Conservation (phyloP, 2,797 vertebrate genomes). For the Acanthurus leucopareius region DNA sequence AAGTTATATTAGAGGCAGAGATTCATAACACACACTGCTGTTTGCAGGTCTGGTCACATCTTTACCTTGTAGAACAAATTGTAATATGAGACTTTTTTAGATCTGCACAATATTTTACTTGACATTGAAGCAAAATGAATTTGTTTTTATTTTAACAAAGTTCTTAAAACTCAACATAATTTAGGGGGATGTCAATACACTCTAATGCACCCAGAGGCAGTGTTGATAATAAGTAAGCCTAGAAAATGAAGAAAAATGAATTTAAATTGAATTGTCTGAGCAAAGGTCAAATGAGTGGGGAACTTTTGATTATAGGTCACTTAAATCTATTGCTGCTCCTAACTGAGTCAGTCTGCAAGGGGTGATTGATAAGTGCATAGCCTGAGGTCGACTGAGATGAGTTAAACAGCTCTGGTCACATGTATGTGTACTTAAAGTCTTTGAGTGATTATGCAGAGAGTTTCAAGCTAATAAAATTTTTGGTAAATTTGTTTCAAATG, state of each 20-base stretch:
- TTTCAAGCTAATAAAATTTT: too few relatives aligned
- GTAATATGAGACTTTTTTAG: not conserved
- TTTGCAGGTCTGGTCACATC: not conserved
- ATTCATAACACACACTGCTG: not conserved
- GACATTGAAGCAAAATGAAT: not conserved
- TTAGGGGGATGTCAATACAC: not conserved
- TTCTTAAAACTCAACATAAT: not conserved
- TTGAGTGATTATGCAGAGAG: too few relatives aligned
- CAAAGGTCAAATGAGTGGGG: too few relatives aligned
- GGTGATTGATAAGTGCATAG: too few relatives aligned
- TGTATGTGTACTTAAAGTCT: too few relatives aligned
- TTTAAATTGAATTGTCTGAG: not conserved
- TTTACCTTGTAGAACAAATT: not conserved
- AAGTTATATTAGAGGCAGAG: not conserved
- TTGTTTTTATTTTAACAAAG: not conserved
- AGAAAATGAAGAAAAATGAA: not conserved
- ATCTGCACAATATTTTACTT: constrained; percentile 1
- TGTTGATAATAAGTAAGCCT: not conserved
- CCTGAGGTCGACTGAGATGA: too few relatives aligned
- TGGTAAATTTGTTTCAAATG: too few relatives aligned
- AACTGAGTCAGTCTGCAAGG: too few relatives aligned
- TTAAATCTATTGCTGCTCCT: too few relatives aligned
- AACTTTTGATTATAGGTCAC: too few relatives aligned
- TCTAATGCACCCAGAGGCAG: not conserved
- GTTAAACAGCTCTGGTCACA: too few relatives aligned